phyloP scores from a whole-genome alignment of 2,797 vertebrate species.

The Muraenolepis orangiensis region DNA sequence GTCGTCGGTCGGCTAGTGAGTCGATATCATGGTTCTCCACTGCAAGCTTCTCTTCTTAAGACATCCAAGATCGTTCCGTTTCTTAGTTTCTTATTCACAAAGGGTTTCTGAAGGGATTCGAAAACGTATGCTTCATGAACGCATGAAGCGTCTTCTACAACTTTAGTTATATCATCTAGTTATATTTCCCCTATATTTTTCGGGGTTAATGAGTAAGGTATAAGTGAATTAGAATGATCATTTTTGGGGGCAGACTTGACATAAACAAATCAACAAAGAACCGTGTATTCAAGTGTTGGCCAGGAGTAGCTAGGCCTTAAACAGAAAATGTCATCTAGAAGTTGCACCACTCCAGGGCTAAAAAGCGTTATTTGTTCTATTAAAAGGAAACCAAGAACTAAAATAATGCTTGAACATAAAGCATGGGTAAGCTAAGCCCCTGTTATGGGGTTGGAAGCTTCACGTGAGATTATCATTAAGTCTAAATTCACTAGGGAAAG shows the following conservation, averaged over 20 bases:
- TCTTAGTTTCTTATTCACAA: not conserved
- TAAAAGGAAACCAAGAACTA: not conserved
- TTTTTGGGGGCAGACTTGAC: no score
- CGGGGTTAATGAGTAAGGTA: not conserved
- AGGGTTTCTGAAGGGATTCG: not conserved
- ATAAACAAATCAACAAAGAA: no score
- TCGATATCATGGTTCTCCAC: not conserved
- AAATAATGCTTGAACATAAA: not conserved
- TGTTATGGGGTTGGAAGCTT: no score
- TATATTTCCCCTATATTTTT: no score
- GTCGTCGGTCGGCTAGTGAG: conserved; percentile 10
- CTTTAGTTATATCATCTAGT: no score
- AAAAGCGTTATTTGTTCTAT: not conserved
- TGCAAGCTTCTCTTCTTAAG: not conserved
- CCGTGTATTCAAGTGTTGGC: no score
- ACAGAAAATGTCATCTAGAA: not conserved
- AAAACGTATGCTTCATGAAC: not conserved
- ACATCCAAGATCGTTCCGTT: not conserved
- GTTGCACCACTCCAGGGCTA: not conserved
- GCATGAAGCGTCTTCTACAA: not conserved
- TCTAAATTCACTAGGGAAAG: not conserved
- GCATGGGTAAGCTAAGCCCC: not conserved
- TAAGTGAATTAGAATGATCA: not conserved
- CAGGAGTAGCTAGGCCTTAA: not conserved
- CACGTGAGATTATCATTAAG: no score